phyloP scores from a whole-genome alignment of 2,113 vertebrate species.

The Setophaga petechia region DNA sequence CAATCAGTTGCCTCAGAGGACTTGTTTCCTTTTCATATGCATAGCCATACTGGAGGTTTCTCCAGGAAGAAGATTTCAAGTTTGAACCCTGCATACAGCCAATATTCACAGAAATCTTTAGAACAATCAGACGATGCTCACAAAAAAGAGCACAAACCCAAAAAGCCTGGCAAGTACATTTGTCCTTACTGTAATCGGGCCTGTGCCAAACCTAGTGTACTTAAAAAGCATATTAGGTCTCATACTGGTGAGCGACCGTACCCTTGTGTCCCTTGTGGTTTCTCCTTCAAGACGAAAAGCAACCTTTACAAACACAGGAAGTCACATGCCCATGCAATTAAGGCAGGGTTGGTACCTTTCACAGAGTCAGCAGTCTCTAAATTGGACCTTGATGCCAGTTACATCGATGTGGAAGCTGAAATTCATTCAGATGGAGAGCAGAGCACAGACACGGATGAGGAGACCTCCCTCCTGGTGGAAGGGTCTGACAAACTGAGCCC shows the following conservation, averaged over 20 bases:
- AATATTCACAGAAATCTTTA: constrained; percentile 89
- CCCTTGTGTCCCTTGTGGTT: constrained; percentile 95
- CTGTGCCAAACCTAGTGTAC: constrained; percentile 97
- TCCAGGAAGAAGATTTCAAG: constrained; percentile 90
- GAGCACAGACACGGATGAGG: constrained; percentile 97
- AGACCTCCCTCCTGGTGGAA: constrained; percentile 80
- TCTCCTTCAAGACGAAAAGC: constrained; percentile 99
- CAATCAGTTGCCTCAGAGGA: constrained; percentile 87
- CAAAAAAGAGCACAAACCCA: constrained; percentile 95
- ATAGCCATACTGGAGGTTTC: constrained; percentile 83
- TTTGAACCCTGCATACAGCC: constrained; percentile 87
- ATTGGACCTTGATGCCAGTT: constrained; percentile 87
- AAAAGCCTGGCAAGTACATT: constrained; percentile 98
- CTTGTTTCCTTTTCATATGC: constrained; percentile 87
- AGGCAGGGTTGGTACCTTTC: constrained; percentile 95
- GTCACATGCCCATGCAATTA: constrained; percentile 97
- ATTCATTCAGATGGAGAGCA: constrained; percentile 96
- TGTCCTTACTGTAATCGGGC: constrained; percentile 96
- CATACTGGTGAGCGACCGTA: constrained; percentile 97
- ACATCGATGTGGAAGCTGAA: constrained; percentile 88
- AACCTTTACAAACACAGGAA: constrained; percentile 99
- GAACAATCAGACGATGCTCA: constrained; percentile 90
- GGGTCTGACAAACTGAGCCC: constrained; percentile 85
- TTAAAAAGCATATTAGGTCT: constrained; percentile 98
- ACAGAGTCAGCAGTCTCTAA: constrained; percentile 87